Base-by-base conservation (phyloP, 1,140 invertebrate genomes). In the Ips typographus region DNA sequence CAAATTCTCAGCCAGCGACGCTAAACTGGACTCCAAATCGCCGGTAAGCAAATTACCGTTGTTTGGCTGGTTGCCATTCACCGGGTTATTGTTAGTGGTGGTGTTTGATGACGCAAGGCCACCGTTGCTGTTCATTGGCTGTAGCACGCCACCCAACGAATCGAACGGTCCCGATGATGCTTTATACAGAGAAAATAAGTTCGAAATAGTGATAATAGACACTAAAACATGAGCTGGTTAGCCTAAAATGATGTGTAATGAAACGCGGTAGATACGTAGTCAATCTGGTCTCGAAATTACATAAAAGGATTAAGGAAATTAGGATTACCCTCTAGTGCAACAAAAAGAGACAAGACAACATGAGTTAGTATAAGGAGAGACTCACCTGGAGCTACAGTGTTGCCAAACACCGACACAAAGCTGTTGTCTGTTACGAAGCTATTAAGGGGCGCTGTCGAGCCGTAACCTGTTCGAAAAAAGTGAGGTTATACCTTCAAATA, bases 21-120 rank as follows among this genome's bases (percentile, higher is more conserved):
- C 94, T 53, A 98, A 85, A 75, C 93, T 96, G 64, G 92, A 93
- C 80, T 98, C 94, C 76, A 98, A 84, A 82, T 97, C 95, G 59
- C 93, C 92, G 37, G 94, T 95, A 69, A 97, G 84, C 68, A 96
- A 82, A 55, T 71, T 73, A 36, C 71, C 76, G 44, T 69, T 75
- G 57, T 64, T 60, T 72, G 63, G 66, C 37, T 59, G 68, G 53
- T 56, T 71, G 52, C 67, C 72, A 53, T 74, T 74, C 7, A n/a
- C n/a, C 2, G 43, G 87, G 40, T 52, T 74, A 56, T 64, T 75
- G 52, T 53, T 73, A 42, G 66, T 69, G 49, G 60, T n/a, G 1
- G 60, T 37, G 43, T 57, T 69, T n/a, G 62, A 61, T 55, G 67
- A 72, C 40, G 40, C 57, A 6, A 49, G 49, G 56, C 72, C 71